Conservation (phyloP, 2,888 invertebrate species). For the Rhagophthalmus giganteus region DNA sequence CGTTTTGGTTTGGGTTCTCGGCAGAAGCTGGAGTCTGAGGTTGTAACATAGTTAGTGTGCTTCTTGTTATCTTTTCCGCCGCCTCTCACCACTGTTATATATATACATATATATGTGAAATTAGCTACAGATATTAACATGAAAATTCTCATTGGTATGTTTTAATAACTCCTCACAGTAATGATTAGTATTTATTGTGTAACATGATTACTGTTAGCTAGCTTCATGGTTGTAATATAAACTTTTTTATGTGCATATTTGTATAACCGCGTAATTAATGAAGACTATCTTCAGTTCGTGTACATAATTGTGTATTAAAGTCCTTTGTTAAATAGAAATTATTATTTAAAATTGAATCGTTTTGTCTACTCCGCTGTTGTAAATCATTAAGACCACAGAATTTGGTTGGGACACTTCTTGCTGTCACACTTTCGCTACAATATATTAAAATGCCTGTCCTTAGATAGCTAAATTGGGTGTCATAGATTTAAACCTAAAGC, state of each 20-base stretch:
- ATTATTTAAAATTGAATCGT: too few relatives aligned
- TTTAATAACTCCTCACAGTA: slow-evolving; percentile 4
- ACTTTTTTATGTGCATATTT: slow-evolving; percentile 39
- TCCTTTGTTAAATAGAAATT: background rate
- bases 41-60: slow-evolving; percentile 17
- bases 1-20: slow-evolving; percentile 21
- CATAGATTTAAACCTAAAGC: too few relatives aligned
- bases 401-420: too few relatives aligned
- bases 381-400: too few relatives aligned
- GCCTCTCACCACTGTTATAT: slow-evolving; percentile 10
- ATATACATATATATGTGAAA: too few relatives aligned
- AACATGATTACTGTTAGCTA: slow-evolving; percentile 20
- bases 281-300: slow-evolving; percentile 32
- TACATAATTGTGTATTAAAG: slow-evolving; percentile 32
- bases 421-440: too few relatives aligned
- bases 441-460: too few relatives aligned
- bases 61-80: slow-evolving; percentile 15
- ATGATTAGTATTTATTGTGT: slow-evolving; percentile 24
- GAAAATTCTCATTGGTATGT: slow-evolving; percentile 4
- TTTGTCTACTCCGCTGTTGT: too few relatives aligned
- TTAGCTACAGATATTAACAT: slow-evolving; percentile 7
- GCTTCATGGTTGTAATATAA: slow-evolving; percentile 38
- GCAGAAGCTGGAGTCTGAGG: slow-evolving; percentile 5
- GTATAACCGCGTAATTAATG: slow-evolving; percentile 26
- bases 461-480: too few relatives aligned